Conservation (phyloP, 2,113 vertebrate species). For the Datnioides undecimradiatus region DNA sequence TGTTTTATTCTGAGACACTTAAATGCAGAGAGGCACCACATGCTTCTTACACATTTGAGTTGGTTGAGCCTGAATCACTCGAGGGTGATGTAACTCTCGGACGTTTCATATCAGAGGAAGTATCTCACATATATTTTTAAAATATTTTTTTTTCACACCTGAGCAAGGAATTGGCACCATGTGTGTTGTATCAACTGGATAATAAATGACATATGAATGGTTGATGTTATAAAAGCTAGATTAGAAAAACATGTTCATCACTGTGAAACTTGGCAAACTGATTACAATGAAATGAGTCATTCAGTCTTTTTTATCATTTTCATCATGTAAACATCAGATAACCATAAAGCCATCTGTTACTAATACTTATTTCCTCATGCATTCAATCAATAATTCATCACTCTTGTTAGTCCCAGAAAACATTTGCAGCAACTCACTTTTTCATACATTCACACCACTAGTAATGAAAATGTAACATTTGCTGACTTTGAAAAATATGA, state of each 20-base stretch:
- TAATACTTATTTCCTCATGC: background rate
- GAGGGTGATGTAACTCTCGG: background rate
- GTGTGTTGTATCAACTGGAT: background rate
- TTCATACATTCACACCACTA: background rate
- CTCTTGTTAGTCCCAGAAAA: background rate
- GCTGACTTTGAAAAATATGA: background rate
- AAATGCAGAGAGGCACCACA: background rate
- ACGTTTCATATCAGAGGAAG: background rate
- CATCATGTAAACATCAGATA: background rate
- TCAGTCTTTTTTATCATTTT: background rate
- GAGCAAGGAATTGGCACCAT: background rate
- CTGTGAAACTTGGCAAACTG: background rate
- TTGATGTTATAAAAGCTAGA: background rate
- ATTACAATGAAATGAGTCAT: background rate
- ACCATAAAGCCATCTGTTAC: background rate
- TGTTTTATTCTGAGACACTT: constrained; percentile 6
- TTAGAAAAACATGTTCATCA: background rate
- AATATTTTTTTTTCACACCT: background rate
- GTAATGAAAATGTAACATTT: background rate
- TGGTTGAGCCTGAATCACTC: constrained; percentile 13
- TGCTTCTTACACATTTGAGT: background rate
- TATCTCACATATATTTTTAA: constrained; percentile 7
- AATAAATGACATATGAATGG: background rate
- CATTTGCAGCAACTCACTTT: background rate
- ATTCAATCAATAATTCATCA: constrained; percentile 14